Evolutionary conservation across 2,888 invertebrate genomes (phyloP).

Genomic region (Pollenia griseotomentosa): DNA sequence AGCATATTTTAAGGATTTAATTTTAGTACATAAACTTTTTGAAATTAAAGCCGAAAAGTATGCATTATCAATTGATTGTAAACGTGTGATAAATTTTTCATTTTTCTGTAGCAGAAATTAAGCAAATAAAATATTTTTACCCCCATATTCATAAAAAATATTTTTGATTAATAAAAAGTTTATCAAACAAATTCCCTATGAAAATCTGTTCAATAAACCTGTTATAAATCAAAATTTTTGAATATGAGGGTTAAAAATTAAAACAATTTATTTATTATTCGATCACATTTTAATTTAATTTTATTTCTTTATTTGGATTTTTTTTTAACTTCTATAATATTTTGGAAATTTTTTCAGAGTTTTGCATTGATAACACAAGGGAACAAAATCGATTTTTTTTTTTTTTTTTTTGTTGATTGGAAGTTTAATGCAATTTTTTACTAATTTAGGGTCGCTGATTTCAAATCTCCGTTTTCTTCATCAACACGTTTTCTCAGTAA

Average conservation of each 20-base stretch:
- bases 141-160: no score
- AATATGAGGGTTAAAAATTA: no score
- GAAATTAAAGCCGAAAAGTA: not conserved
- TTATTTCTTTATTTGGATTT: constrained; percentile 69
- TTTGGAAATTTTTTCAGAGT: not conserved
- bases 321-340: constrained; percentile 15
- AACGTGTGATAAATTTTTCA: not conserved
- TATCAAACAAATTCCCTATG: no score
- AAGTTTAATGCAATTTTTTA: no score
- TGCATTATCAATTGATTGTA: not conserved
- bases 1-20: not conserved
- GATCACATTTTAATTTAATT: constrained; percentile 56
- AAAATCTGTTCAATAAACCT: no score
- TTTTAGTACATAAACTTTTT: not conserved
- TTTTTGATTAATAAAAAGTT: no score
- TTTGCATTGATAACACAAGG: not conserved
- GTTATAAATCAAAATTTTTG: no score
- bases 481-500: no score
- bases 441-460: no score
- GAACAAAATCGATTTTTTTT: no score
- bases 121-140: constrained; percentile 19
- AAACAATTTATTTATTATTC: constrained; percentile 36
- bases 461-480: no score
- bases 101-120: not conserved
- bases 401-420: no score